Base-by-base conservation (phyloP, 2,888 invertebrate species). In the Apotomis capreana region DNA sequence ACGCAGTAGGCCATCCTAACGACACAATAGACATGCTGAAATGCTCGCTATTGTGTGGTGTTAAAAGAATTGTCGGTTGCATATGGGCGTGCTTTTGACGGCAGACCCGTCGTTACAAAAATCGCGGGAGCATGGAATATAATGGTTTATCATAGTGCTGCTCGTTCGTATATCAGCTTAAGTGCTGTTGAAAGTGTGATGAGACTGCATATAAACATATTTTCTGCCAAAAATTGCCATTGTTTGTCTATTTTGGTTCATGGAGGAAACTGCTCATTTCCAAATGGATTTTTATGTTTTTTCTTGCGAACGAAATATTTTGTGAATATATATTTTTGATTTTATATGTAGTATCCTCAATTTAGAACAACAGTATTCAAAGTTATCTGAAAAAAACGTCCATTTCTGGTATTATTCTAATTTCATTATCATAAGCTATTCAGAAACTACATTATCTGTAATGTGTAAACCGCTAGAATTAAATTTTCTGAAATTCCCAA, bases 51-150 rank as follows among this genome's bases (percentile, higher is more conserved):
- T 68, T 72, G 63, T 63, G 68, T 68, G 52, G 40, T 12, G 36
- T 52, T 72, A 72, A 62, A 62, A 58, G 57, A n/a, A n/a, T 9
- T 40, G 60, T 70, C 49, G 49, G 40, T n/a, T 12, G 71, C 51
- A 68, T 58, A 59, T 64, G 36, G 13, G 13, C 13, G 59, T 63
- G 63, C 44, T n/a, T 13, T 37, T 54, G 72, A 68, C 62, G 58
- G 68, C 58, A 59, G 13, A 49, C 67, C 61, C 70, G n/a, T 10
- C 26, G 67, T 55, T 64, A 36, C 58, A 68, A 72, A 72, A 72
- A 72, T 72, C 63, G 61, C 65, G 55, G 52, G 51, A 52, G 49
- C 52, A 72, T 36, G 52, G 44, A 49, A 62, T 72, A 68, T 68
- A 61, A 71, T 71, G 55, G 60, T 61, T 51, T 65, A 60, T 55